Conservation (phyloP, 2,797 vertebrate genomes). For the Betta splendens region DNA sequence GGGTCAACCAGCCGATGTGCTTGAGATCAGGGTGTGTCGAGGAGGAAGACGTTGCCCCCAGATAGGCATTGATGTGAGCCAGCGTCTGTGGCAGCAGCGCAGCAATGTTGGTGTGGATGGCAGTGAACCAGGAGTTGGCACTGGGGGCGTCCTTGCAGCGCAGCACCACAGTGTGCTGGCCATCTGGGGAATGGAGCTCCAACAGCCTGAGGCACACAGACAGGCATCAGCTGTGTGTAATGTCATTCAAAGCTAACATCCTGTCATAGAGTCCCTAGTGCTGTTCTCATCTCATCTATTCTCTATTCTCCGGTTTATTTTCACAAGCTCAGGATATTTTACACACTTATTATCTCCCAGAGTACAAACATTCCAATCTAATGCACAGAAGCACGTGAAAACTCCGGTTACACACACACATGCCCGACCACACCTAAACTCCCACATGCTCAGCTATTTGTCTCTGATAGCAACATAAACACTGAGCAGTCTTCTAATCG, state of each 20-base stretch:
- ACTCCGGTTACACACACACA: constrained; percentile 1
- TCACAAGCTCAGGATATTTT: not conserved
- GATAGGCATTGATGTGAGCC: constrained; percentile 89
- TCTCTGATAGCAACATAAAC: not conserved
- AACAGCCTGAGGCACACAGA: constrained; percentile 90
- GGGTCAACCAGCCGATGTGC: constrained; percentile 94
- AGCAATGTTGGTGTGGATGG: constrained; percentile 92
- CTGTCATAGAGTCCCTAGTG: not conserved
- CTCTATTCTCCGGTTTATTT: no score
- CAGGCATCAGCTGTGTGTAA: no score
- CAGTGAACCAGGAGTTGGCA: constrained; percentile 93
- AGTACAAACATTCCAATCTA: constrained; percentile 42
- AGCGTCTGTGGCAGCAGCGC: constrained; percentile 93
- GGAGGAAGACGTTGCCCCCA: constrained; percentile 78
- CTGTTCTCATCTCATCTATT: no score
- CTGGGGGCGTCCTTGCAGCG: constrained; percentile 91
- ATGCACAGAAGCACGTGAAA: constrained; percentile 19
- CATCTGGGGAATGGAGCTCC: constrained; percentile 95
- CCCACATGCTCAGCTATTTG: constrained; percentile 23
- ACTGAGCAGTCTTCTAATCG: not conserved
- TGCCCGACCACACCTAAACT: constrained; percentile 26
- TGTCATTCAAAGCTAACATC: not conserved
- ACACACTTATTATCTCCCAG: not conserved
- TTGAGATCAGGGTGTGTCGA: constrained; percentile 87
- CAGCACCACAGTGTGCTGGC: constrained; percentile 91